Conservation (phyloP, 2,113 vertebrate genomes). For the Haemorhous mexicanus region DNA sequence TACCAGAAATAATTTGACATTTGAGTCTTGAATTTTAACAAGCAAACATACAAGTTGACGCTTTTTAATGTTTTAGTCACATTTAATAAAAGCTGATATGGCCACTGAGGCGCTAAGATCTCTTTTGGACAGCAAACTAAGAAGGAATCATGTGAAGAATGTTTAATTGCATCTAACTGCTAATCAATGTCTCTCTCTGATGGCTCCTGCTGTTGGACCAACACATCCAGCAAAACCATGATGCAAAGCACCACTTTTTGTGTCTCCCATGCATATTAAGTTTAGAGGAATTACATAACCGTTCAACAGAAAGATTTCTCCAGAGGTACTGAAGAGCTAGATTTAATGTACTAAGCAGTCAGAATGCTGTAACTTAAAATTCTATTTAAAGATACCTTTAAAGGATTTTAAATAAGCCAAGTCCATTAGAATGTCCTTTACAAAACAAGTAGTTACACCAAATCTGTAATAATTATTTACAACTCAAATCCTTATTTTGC, state of each 20-base stretch:
- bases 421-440: neutral
- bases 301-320: neutral
- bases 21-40: neutral
- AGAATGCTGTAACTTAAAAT: neutral
- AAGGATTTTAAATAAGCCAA: neutral
- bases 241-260: neutral
- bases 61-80: neutral
- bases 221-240: neutral
- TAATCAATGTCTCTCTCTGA: neutral
- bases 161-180: neutral
- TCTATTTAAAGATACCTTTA: neutral
- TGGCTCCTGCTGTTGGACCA: neutral
- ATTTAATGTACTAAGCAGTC: neutral
- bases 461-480: neutral
- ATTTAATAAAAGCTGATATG: neutral
- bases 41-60: neutral
- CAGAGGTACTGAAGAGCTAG: neutral
- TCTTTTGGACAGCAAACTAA: neutral
- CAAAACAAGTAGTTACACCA: neutral
- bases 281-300: neutral
- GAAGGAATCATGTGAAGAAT: neutral
- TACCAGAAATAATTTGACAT: neutral
- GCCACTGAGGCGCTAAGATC: neutral
- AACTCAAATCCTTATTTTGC: neutral
- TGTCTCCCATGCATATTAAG: fast-evolving